Evolutionary conservation across 2,113 vertebrate species (phyloP), one percentile per base, ranked within the genome.

Genomic region (Gavialis gangeticus): DNA sequence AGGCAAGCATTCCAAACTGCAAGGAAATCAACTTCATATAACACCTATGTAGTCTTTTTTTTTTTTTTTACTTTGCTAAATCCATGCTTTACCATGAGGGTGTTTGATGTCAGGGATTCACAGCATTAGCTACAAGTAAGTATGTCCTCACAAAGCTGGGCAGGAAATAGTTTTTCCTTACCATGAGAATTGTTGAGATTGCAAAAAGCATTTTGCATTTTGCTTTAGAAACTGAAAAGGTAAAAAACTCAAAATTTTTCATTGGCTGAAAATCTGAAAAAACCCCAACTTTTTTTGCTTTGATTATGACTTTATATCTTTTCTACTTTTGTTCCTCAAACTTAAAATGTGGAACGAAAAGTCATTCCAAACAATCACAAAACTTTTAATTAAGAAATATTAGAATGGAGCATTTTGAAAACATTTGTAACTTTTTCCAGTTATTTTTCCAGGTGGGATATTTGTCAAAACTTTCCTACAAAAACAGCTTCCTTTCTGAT

Each of bases 21-120:
- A 95, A 96, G 83, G 85, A 34, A 96, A 96, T 93, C 96, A 96
- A 91, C 96, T 92, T 92, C 83, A 59, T 85, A 94, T 89, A 89
- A 97, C 82, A 91, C 89, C 85, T 85, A 67, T 92, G 92, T 80
- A 77, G 78, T 97, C 96, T 94, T 95, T 92, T 96, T 95, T 96
- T 96, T 96, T 9, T 25, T 62, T 62, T 21, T 25, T 62, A 13
- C 14, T 73, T 73, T 96, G 88, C 91, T 73, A 96, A 95, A 55
- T 90, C 92, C 91, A 90, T 94, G 83, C 88, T 96, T 95, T 95
- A 63, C 63, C 60, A 91, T 94, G 94, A 94, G 91, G 89, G 81
- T 17, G 54, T 88, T 90, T 96, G 87, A 92, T 92, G 84, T 94
- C 96, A 91, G 3, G 79, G 85, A 93, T 90, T 83, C 92, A 91